Evolutionary conservation across 2,113 vertebrate genomes (phyloP).

Genomic region (Crotophaga sulcirostris): DNA sequence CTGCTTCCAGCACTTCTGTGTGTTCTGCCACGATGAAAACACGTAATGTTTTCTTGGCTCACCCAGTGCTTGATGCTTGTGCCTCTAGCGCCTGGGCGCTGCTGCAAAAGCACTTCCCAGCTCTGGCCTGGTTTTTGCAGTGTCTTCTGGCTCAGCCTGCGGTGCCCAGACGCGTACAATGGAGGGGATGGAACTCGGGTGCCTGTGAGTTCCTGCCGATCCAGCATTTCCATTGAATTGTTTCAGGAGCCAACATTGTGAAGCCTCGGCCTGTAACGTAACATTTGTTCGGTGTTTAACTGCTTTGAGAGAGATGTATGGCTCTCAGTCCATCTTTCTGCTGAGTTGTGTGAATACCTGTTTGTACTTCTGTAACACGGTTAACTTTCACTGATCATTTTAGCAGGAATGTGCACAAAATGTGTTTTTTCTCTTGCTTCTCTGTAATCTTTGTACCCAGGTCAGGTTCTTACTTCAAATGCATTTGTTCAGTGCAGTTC

Average conservation of each 20-base stretch:
- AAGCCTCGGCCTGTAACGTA: background rate
- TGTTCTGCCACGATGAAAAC: accelerated
- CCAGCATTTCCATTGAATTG: background rate
- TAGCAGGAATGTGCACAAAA: background rate
- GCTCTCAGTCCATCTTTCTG: background rate
- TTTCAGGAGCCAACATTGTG: background rate
- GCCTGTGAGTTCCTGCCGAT: background rate
- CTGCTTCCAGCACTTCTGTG: background rate
- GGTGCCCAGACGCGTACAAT: background rate
- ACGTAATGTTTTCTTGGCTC: accelerated
- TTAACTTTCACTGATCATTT: background rate
- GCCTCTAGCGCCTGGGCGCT: accelerated
- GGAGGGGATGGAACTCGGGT: background rate
- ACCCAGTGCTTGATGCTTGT: background rate
- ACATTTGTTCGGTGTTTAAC: background rate
- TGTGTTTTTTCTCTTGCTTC: background rate
- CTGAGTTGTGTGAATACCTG: background rate
- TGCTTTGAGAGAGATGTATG: background rate
- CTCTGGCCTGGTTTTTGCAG: background rate
- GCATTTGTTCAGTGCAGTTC: conserved; percentile 37
- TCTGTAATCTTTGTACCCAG: conserved; percentile 5
- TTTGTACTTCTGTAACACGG: background rate
- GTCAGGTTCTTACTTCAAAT: conserved; percentile 12
- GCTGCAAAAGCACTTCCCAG: background rate
- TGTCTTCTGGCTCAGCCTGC: background rate